Evolutionary conservation across 1,140 invertebrate genomes (phyloP), one percentile per base, ranked within the genome.

Genomic region (Drosophila melanica): DNA sequence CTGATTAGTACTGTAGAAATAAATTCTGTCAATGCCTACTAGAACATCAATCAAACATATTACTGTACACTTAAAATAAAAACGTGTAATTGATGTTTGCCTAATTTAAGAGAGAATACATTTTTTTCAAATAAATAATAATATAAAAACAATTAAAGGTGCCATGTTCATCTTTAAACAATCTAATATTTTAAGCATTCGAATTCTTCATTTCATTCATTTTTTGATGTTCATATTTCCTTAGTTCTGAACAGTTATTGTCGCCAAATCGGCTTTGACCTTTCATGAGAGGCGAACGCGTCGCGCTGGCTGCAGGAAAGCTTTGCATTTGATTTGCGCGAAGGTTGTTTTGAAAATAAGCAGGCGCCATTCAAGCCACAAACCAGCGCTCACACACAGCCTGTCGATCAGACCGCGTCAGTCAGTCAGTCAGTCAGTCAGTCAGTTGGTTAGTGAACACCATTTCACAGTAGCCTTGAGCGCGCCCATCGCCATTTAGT

Each of bases 271-370:
- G 64, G 67, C 84, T 89, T 78, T 89, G 84, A 89, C 84, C 84
- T 89, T 84, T 89, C 82, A 69, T 89, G 80, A 89, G 84, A 60
- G 53, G 62, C 60, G 48, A 74, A 75, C 71, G 81, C 75, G 81
- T 78, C 60, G 70, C 65, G 62, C 81, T 60, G 81, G 65, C 73
- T 75, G 80, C 67, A 78, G 55, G 44, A 45, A 77, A 82, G 73
- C 60, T 87, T 89, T 87, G 84, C 82, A 87, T 87, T 89, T 77
- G 84, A 89, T 89, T 87, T 89, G 76, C 79, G 73, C 68, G 75
- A 89, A 89, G 84, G 84, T 84, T 74, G 85, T 78, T 89, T 87
- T 84, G 84, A 90, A 89, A 89, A 89, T 89, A 89, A 70, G 69
- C 79, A 37, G 23, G 35, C 71, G 23, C 47, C 55, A 63, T 20